These are phyloP conservation scores for Corapipo altera DNA, from an alignment of 2,113 vertebrate species.

Conservation along the genomic window DNA sequence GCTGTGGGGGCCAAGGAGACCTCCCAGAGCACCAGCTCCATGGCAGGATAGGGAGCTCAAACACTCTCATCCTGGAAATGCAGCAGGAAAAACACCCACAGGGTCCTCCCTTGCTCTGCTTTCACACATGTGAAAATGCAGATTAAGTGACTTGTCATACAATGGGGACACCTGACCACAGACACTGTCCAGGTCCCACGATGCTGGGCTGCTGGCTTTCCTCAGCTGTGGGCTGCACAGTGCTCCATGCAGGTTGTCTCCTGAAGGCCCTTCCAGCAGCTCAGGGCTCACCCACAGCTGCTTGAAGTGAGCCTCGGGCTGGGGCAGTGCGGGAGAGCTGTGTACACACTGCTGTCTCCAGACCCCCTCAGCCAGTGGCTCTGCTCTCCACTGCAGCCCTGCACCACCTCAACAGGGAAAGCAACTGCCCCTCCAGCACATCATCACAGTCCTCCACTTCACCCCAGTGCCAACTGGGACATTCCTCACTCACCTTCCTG, in stretches of 20 bases:
- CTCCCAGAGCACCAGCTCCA: background rate
- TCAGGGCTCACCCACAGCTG: background rate
- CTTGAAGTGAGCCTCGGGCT: background rate
- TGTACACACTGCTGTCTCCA: accelerated
- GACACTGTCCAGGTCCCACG: background rate
- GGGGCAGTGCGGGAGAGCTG: background rate
- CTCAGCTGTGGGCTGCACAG: background rate
- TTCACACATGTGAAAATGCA: background rate
- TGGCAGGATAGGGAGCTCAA: background rate
- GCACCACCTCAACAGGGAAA: background rate
- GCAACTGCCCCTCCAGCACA: background rate
- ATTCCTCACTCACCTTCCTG: background rate
- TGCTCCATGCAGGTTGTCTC: accelerated
- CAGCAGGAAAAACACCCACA: background rate
- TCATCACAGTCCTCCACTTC: accelerated
- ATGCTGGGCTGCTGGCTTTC: background rate
- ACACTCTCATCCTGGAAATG: background rate
- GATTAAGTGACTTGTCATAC: background rate
- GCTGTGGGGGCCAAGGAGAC: background rate
- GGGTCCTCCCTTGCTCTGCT: background rate
- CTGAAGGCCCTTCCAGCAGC: background rate
- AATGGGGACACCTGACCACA: background rate
- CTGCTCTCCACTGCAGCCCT: background rate
- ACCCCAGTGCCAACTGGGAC: background rate
- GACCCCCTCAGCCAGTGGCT: accelerated